phyloP scores from a whole-genome alignment of 2,888 invertebrate species.

The Acronicta alni region DNA sequence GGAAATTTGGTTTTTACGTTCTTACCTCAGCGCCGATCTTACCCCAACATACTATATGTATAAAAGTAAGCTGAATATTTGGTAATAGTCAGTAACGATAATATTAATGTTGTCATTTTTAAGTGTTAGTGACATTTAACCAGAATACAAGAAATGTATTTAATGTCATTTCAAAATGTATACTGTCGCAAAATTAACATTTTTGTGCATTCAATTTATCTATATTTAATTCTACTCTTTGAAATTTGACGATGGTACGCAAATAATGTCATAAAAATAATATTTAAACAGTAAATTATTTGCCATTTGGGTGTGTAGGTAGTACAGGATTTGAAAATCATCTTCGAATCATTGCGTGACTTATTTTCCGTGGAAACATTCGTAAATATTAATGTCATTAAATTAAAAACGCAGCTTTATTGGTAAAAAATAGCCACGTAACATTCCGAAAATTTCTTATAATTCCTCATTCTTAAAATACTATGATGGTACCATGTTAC shows the following conservation, averaged over 20 bases:
- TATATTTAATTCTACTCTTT: too few relatives aligned
- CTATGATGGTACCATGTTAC: background rate
- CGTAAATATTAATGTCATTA: too few relatives aligned
- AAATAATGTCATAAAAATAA: too few relatives aligned
- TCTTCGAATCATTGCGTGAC: constrained; percentile 2
- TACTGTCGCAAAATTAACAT: constrained; percentile 2
- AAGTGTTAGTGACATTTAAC: background rate
- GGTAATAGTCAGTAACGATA: background rate
- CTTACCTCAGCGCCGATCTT: too few relatives aligned
- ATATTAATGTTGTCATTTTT: background rate
- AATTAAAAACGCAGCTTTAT: too few relatives aligned
- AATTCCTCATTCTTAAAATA: background rate
- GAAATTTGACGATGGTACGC: too few relatives aligned
- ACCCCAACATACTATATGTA: too few relatives aligned
- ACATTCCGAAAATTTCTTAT: background rate
- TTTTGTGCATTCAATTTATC: too few relatives aligned
- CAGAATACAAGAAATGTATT: background rate
- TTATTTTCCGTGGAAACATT: background rate
- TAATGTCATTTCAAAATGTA: constrained; percentile 8
- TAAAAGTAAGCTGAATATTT: constrained; percentile 1
- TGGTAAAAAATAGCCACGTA: too few relatives aligned
- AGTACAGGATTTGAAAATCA: constrained; percentile 1
- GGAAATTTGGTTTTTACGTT: too few relatives aligned
- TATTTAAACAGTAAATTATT: too few relatives aligned
- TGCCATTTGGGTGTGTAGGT: too few relatives aligned